Base-by-base conservation (phyloP, 2,113 vertebrate genomes). In the Calonectris borealis region DNA sequence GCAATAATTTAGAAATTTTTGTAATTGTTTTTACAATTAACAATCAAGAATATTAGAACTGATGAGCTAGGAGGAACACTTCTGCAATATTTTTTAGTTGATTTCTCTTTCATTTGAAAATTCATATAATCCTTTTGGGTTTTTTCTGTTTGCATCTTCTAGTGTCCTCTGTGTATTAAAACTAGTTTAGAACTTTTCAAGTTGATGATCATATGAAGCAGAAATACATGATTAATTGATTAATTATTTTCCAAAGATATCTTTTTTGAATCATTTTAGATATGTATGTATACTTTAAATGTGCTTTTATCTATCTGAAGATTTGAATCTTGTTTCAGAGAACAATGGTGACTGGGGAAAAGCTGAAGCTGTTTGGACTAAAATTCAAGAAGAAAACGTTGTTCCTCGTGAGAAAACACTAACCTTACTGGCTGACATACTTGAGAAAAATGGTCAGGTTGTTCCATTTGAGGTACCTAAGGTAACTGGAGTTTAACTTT, bases 371-470 rank as follows among this genome's bases (percentile, higher is more conserved):
- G 42, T 96, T 66, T 99, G 99, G 99, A 99, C 98, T 64, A 99
- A 99, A 98, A 99, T 99, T 97, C 99, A 99, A 96, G 99, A 99
- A 94, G 99, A 99, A 97, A 99, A 99, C 86, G 17, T 99, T 85
- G 98, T 99, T 97, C 99, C 99, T 66, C 98, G 98, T 65, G 98
- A 98, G 66, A 98, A 97, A 95, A 99, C 99, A 3, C 96, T 99
- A 29, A 90, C 34, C 13, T 88, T 99, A 49, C 97, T 99, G 83
- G 98, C 99, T 25, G 95, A 97, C 51, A 98, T 99, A 94, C 95
- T 99, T 71, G 97, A 96, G 95, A 98, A n/a, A 42, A 99, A 98
- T 86, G 98, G 98, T 92, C 98, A 99, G 88, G 97, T 98, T 95
- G 98, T 99, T 96, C 99, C 99, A 31, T 99, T 99, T 78, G 98